Conservation (phyloP, 2,888 invertebrate genomes). For the Actias luna region DNA sequence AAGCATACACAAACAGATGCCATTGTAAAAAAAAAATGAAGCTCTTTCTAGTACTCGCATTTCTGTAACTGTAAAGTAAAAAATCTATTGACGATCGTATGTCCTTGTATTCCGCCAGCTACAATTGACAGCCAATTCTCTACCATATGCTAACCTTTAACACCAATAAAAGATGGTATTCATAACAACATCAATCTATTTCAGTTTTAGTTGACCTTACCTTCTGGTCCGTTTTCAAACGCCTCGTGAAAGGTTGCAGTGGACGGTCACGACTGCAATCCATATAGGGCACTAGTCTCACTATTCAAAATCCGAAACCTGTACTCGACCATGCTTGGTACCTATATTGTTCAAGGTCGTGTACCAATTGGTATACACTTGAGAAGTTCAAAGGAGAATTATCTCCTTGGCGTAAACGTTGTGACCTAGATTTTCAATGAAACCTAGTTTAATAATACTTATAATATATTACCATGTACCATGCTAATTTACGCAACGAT, state of each 20-base stretch:
- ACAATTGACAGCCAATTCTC: too few relatives aligned
- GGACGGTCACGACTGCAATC: conserved; percentile 49
- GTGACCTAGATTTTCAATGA: conserved; percentile 43
- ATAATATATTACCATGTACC: conserved; percentile 12
- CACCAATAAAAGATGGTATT: not conserved
- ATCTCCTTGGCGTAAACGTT: conserved; percentile 43
- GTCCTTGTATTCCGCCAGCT: not conserved
- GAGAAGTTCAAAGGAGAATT: conserved; percentile 51
- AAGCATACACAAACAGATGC: too few relatives aligned
- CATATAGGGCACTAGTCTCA: conserved; percentile 53
- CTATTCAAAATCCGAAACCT: conserved; percentile 47
- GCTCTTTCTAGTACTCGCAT: too few relatives aligned
- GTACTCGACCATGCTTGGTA: conserved; percentile 45
- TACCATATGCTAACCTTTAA: not conserved
- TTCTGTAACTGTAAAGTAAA: not conserved
- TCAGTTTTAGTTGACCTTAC: conserved; percentile 32
- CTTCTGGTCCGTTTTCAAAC: conserved; percentile 42
- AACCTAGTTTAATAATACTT: conserved; percentile 33
- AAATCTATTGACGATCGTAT: not conserved
- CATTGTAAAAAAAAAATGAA: too few relatives aligned
- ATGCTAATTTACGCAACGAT: not conserved
- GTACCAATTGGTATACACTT: conserved; percentile 40
- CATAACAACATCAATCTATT: not conserved
- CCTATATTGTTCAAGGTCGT: conserved; percentile 64
- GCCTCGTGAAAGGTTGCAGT: conserved; percentile 43